Evolutionary conservation across 2,113 vertebrate species (phyloP), one percentile per base, ranked within the genome.

Genomic region (Osmerus mordax): DNA sequence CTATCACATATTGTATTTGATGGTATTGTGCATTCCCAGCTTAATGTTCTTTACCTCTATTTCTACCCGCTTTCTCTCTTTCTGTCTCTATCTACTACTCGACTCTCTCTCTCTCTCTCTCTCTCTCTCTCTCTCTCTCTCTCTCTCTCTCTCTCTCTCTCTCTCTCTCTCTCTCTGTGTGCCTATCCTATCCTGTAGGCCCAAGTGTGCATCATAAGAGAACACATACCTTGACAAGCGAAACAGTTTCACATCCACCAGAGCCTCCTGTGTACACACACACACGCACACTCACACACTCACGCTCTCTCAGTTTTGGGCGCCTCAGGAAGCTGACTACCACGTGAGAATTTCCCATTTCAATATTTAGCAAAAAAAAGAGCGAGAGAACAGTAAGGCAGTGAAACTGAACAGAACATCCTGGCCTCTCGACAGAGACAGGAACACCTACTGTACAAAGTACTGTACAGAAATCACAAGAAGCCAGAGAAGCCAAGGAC

Each of bases 301-400:
- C 41, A 11, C 7, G 1, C 41, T 8, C 41, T 11, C n/a, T 15
- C 23, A 23, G 13, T 6, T 14, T 13, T 12, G 25, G 13, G 16
- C 23, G 25, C 19, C 58, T 21, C 12, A 14, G 23, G 80, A 87
- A 85, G 86, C 79, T 73, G 68, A 74, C 70, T 74, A 86, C 85
- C 85, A 77, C 87, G 71, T 78, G 74, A 83, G 81, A 80, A 75
- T 79, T 72, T 84, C 74, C 65, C 74, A 79, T 60, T 28, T 13
- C 11, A 16, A 23, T 28, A 62, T n/a, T 62, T 5, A 62, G 60
- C 28, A n/a, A 13, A 14, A 62, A 62, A 14, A 7, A 14, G 32
- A 36, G 32, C 32, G 7, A 36, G 32, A 8, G 23, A 14, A n/a
- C n/a, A n/a, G n/a, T n/a, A n/a, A n/a, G 4, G 21, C 8, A n/a